phyloP scores from a whole-genome alignment of 30 jellyfish, hydroid and myxozoan species.

The Hydractinia symbiolongicarpus region DNA sequence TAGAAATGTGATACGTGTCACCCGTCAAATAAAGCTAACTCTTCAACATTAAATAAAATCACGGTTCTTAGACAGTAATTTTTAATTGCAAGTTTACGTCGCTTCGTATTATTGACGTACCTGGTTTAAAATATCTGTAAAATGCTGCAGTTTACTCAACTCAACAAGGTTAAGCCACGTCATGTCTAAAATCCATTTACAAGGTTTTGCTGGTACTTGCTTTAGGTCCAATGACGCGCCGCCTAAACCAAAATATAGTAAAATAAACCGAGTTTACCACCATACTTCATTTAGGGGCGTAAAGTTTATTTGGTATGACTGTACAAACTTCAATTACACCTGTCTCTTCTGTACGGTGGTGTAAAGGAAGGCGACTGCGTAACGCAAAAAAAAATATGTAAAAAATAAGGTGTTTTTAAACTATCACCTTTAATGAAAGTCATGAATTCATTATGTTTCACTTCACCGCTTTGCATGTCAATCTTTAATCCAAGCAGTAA shows the following conservation, averaged over 20 bases:
- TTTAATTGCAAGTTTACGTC: too few relatives aligned
- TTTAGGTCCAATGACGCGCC: slow-evolving; percentile 87
- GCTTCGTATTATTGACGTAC: slow-evolving; percentile 5
- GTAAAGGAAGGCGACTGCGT: slow-evolving; percentile 80
- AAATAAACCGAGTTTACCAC: too few relatives aligned
- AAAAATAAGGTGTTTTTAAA: not conserved
- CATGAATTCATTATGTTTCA: slow-evolving; percentile 61
- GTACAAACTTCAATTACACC: slow-evolving; percentile 34
- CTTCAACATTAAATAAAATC: too few relatives aligned
- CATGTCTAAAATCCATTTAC: slow-evolving; percentile 85
- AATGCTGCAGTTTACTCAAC: slow-evolving; percentile 69
- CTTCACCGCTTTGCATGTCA: slow-evolving; percentile 51
- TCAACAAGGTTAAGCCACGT: slow-evolving; percentile 82
- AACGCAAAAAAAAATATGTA: slow-evolving; percentile 12
- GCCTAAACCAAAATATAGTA: slow-evolving; percentile 28
- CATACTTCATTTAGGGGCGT: too few relatives aligned
- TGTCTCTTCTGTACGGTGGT: slow-evolving; percentile 75
- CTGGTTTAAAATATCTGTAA: slow-evolving; percentile 75
- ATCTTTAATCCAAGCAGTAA: slow-evolving; percentile 68
- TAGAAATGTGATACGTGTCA: too few relatives aligned
- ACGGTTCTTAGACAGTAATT: too few relatives aligned
- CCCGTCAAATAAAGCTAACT: too few relatives aligned
- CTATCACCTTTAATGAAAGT: slow-evolving; percentile 56
- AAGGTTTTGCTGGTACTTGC: slow-evolving; percentile 69
- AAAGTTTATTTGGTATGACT: too few relatives aligned